These are phyloP conservation scores for Coelogynopora nodosa DNA, from an alignment of 2,888 invertebrate genomes.

Conservation along the genomic window DNA sequence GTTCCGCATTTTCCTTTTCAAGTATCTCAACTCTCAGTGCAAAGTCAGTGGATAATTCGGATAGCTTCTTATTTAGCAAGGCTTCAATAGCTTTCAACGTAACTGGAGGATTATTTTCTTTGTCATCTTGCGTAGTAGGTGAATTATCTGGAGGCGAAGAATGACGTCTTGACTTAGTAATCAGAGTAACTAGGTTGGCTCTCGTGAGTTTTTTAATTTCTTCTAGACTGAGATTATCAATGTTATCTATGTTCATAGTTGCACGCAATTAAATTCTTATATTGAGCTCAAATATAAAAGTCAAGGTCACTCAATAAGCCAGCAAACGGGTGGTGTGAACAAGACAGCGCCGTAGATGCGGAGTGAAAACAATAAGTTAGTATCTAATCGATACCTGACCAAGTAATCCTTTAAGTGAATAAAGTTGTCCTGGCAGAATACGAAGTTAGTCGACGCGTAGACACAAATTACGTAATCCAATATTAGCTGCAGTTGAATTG, in stretches of 20 bases:
- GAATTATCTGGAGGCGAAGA: slow-evolving; percentile 31
- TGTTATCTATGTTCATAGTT: slow-evolving; percentile 15
- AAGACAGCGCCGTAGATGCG: neutral
- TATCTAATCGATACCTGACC: neutral
- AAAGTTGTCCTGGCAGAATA: neutral
- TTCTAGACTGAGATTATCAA: slow-evolving; percentile 31
- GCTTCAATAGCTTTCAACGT: slow-evolving; percentile 13
- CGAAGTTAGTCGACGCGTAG: neutral
- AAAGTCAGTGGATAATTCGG: slow-evolving; percentile 20
- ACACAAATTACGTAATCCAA: neutral
- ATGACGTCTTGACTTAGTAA: slow-evolving; percentile 31
- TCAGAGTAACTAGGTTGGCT: slow-evolving; percentile 19
- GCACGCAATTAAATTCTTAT: slow-evolving; percentile 19
- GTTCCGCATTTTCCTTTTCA: slow-evolving; percentile 21
- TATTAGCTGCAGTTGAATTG: neutral
- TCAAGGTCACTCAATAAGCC: slow-evolving; percentile 24
- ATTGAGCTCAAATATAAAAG: slow-evolving; percentile 15
- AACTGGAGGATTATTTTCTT: slow-evolving; percentile 31
- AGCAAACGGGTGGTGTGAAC: slow-evolving; percentile 2
- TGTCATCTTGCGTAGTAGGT: slow-evolving; percentile 31
- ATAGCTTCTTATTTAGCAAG: slow-evolving; percentile 9
- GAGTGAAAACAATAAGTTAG: neutral
- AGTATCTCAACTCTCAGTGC: slow-evolving; percentile 19
- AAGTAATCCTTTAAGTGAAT: neutral
- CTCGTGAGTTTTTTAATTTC: slow-evolving; percentile 31